Conservation (phyloP, 2,113 vertebrate genomes). For the Rhea pennata region DNA sequence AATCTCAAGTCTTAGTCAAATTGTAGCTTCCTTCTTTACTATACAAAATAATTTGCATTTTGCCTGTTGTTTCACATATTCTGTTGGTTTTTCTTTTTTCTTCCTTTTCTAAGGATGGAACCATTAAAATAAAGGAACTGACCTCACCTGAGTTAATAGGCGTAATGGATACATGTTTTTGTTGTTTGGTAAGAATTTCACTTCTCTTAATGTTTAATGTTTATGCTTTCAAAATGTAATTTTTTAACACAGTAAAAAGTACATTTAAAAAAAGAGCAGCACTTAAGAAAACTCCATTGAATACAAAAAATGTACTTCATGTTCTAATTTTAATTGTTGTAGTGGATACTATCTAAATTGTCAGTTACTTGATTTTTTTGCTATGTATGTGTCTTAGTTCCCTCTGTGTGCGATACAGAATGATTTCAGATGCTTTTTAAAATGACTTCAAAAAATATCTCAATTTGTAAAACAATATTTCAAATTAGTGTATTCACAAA, state of each 20-base stretch:
- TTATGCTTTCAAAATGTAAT: conserved; percentile 17
- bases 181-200: conserved; percentile 90
- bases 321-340: neutral
- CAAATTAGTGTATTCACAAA: neutral
- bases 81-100: neutral
- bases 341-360: neutral
- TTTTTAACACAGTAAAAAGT: neutral
- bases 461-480: neutral
- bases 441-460: neutral
- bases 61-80: neutral
- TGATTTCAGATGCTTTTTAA: neutral
- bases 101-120: conserved; percentile 84
- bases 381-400: neutral
- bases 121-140: conserved; percentile 95
- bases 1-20: neutral
- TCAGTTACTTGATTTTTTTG: neutral
- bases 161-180: conserved; percentile 98
- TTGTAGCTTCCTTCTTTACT: neutral
- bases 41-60: neutral
- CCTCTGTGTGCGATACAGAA: neutral
- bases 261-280: neutral
- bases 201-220: neutral
- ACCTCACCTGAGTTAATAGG: conserved; percentile 93
- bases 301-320: neutral
- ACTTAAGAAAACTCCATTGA: neutral